phyloP scores from a whole-genome alignment of 2,113 vertebrate genomes.

The Gobio gobio region DNA sequence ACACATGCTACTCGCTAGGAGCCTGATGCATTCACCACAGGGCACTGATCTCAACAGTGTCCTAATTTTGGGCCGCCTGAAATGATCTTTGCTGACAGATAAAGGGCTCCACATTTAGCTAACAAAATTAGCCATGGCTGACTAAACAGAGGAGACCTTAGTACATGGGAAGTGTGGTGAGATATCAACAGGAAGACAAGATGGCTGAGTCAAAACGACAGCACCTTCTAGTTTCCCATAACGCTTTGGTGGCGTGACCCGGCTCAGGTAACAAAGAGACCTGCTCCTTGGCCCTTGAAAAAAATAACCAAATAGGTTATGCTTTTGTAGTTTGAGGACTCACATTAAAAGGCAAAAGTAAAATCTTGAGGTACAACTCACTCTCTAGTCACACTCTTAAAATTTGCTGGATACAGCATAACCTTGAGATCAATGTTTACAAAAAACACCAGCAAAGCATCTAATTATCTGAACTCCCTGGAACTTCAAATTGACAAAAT shows the following conservation, averaged over 20 bases:
- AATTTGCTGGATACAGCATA: neutral
- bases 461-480: neutral
- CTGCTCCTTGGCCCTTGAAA: neutral
- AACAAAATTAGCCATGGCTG: conserved; percentile 21
- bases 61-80: conserved; percentile 41
- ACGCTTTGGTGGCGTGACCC: neutral
- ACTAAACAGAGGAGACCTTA: conserved; percentile 17
- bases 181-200: neutral
- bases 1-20: conserved; percentile 13
- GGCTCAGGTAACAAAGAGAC: conserved; percentile 4
- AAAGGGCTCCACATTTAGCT: conserved; percentile 10
- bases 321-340: neutral
- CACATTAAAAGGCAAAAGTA: neutral
- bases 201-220: neutral
- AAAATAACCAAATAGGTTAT: conserved; percentile 8
- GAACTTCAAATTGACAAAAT: conserved; percentile 12
- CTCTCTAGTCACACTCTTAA: neutral
- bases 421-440: neutral
- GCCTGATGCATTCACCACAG: conserved; percentile 12
- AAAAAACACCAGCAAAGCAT: conserved; percentile 7
- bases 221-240: neutral
- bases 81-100: conserved; percentile 21
- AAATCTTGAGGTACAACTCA: neutral
- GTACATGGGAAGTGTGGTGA: neutral
- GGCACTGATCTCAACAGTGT: conserved; percentile 1